phyloP scores from a whole-genome alignment of 2,113 vertebrate species.

The Chamaetylas fuelleborni region DNA sequence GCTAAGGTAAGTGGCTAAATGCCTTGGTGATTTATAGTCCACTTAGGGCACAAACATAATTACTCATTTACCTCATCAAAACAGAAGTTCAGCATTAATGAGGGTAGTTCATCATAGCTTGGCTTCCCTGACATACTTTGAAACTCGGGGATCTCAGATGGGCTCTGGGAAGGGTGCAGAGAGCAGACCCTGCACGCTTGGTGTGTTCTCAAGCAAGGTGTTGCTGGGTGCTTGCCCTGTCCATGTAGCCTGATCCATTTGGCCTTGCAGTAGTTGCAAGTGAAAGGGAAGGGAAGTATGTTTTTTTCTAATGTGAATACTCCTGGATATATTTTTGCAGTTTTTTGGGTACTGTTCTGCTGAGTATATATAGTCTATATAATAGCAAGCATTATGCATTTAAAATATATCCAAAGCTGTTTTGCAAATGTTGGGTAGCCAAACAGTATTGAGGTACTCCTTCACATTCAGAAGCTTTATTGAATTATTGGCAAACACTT shows the following conservation, averaged over 20 bases:
- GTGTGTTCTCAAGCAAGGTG: fast-evolving
- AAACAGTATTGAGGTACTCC: background rate
- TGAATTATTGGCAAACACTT: background rate
- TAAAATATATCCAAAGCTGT: background rate
- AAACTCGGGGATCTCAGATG: background rate
- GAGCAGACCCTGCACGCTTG: background rate
- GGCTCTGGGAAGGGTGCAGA: background rate
- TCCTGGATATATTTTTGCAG: background rate
- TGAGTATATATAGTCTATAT: background rate
- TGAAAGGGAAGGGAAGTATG: background rate
- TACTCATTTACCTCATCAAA: background rate
- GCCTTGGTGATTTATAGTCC: slow-evolving; percentile 3
- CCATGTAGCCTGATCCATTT: background rate
- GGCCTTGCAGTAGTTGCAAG: background rate
- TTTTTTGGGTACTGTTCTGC: background rate
- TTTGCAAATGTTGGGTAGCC: background rate
- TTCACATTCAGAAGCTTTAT: background rate
- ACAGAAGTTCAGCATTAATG: background rate
- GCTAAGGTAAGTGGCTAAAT: background rate
- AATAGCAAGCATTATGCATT: background rate
- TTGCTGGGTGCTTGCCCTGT: background rate
- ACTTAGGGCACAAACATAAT: background rate
- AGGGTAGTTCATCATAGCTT: background rate
- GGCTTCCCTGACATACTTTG: background rate
- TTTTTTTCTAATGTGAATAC: background rate